Percentiles rank a stretch among this genome's conserved stretches.
Evolutionary conservation across 2,888 invertebrate genomes (phyloP).

Genomic region (Nasonia oneida): DNA sequence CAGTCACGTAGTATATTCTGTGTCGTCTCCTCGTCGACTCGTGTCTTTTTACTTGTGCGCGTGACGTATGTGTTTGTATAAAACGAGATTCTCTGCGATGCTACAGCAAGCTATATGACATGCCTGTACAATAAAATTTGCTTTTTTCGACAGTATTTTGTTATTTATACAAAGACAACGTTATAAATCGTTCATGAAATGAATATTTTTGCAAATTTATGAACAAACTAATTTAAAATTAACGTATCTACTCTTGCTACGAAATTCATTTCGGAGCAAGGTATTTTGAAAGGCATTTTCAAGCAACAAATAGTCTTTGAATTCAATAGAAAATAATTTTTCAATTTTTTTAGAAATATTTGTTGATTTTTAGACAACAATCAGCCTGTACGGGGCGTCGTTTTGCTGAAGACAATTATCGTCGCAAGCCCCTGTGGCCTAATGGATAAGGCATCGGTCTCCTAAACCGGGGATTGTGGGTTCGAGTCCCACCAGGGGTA

Average conservation of each 20-base stretch:
- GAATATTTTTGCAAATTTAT: background rate
- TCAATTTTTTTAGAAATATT: background rate
- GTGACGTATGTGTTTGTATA: background rate
- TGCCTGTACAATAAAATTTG: no score
- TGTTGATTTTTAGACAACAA: background rate
- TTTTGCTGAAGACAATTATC: background rate
- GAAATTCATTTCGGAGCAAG: background rate
- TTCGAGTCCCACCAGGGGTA: constrained; percentile 94
- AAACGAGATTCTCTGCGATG: background rate
- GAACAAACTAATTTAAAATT: background rate
- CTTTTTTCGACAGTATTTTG: no score
- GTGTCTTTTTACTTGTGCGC: background rate
- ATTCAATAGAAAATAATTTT: background rate
- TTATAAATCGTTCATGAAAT: no score
- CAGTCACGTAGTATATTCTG: background rate
- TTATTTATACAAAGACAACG: no score
- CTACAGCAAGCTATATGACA: no score
- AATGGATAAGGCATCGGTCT: constrained; percentile 92
- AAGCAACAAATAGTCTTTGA: background rate
- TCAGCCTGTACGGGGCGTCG: background rate
- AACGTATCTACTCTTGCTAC: background rate
- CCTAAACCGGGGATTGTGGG: constrained; percentile 92
- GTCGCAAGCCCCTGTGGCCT: constrained; percentile 86
- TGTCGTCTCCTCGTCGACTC: background rate
- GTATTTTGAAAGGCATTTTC: background rate